These are phyloP conservation scores for Apogon hyalosoma DNA, from an alignment of 2,797 vertebrate genomes.

Conservation along the genomic window DNA sequence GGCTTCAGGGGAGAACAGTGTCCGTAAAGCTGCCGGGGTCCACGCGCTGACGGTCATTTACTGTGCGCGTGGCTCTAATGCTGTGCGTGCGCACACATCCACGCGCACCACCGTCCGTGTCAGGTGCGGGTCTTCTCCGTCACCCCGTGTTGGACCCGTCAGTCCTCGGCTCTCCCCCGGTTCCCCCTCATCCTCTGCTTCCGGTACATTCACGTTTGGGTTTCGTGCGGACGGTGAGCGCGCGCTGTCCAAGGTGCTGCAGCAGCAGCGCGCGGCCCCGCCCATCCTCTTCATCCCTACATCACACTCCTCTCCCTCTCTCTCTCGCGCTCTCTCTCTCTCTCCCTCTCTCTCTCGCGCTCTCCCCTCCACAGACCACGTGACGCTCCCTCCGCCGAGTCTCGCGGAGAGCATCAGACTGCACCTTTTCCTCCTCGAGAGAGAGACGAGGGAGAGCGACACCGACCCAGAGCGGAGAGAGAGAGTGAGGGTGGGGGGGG, in stretches of 20 bases:
- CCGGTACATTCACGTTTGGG: conserved; percentile 65
- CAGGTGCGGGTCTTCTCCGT: too few relatives aligned
- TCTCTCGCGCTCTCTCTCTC: conserved; percentile 20
- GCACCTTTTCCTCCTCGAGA: conserved; percentile 81
- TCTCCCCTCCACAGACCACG: conserved; percentile 71
- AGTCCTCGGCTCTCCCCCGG: conserved; percentile 37
- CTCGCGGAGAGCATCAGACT: conserved; percentile 80
- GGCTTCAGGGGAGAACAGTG: too few relatives aligned
- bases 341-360: conserved; percentile 24
- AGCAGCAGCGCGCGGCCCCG: conserved; percentile 79
- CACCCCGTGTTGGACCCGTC: too few relatives aligned
- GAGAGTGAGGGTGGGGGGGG: conserved; percentile 31
- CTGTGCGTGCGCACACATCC: too few relatives aligned
- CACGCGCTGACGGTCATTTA: too few relatives aligned
- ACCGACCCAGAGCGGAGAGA: conserved; percentile 20
- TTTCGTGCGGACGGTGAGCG: conserved; percentile 54
- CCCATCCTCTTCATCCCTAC: conserved; percentile 60
- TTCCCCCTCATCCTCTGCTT: conserved; percentile 59
- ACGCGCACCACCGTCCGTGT: too few relatives aligned
- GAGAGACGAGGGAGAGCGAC: conserved; percentile 48
- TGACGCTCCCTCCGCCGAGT: conserved; percentile 73
- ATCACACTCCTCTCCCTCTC: conserved; percentile 5
- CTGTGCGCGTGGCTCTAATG: too few relatives aligned
- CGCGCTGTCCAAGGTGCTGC: conserved; percentile 83
- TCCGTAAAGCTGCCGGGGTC: too few relatives aligned